Base-by-base conservation (phyloP, 2,888 invertebrate genomes). In the Eupithecia dodoneata region DNA sequence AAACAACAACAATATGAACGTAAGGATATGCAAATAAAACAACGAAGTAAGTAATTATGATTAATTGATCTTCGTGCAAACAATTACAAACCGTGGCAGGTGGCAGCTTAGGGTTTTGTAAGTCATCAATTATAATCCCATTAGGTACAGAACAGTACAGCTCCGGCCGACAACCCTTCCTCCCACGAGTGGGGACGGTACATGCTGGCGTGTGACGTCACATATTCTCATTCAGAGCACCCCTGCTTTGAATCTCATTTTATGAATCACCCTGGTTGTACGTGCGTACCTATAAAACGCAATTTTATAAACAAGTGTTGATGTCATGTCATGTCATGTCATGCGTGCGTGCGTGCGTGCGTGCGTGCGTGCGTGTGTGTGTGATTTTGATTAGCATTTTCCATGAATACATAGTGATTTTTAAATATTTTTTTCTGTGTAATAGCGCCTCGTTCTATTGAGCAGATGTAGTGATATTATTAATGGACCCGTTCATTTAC, bases 51-150 rank as follows among this genome's bases (percentile, higher is more conserved):
- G 2, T 66, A 42, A 66, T 66, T 66, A 49, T 70, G 70, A 49
- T 70, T 70, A 70, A 49, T 70, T 70, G 70, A 18, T 18, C 12
- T 47, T 47, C 18, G 18, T 18, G 12, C 18, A 18, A 30, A 47
- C 70, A 30, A 70, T 69, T 69, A 70, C 5, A 70, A 69, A 18
- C 70, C 30, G 18, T 18, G 18, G 44, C 49, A 7, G 65, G 2
- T 10, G 12, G 42, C 18, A n/a, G 41, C 15, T 59, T 15, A 13
- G 59, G 52, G 4, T 30, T 76, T 52, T 73, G 76, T 66, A 59
- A 74, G 18, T 66, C 73, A 76, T 74, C 67, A 67, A 74, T 74
- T 72, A 77, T 42, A 72, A 72, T 49, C 59, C 59, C 49, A 72
- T 72, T 49, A 72, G 10, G 3, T 3, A 41, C 66, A 30, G n/a